Evolutionary conservation across 1,140 invertebrate genomes (phyloP).

Genomic region (Steinernema feltiae): DNA sequence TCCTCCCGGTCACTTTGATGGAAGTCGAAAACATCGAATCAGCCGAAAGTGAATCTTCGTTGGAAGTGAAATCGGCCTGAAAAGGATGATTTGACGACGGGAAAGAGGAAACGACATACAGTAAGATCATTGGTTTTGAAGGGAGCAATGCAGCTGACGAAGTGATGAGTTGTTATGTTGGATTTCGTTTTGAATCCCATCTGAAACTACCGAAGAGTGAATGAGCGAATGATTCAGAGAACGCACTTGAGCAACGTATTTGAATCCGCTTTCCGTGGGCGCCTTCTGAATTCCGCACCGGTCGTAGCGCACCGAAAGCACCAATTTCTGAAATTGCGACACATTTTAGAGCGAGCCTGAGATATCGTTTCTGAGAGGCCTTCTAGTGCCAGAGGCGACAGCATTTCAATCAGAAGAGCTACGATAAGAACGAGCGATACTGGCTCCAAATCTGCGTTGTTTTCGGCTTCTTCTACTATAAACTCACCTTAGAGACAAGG

Average conservation of each 20-base stretch:
- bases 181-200: neutral
- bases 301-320: neutral
- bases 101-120: neutral
- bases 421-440: too few relatives aligned
- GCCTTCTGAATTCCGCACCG: neutral
- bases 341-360: too few relatives aligned
- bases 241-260: neutral
- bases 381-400: too few relatives aligned
- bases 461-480: too few relatives aligned
- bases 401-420: too few relatives aligned
- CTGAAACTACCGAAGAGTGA: neutral
- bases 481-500: neutral
- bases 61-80: neutral
- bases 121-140: neutral
- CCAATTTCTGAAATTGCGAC: neutral
- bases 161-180: neutral
- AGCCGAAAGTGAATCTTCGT: neutral
- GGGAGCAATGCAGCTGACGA: neutral
- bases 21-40: neutral
- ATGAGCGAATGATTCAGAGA: neutral
- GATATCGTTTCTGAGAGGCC: too few relatives aligned
- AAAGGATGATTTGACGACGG: neutral
- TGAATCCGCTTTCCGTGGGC: neutral
- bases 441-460: too few relatives aligned
- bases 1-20: neutral